Evolutionary conservation across 2,888 invertebrate genomes (phyloP), one percentile per base, ranked within the genome.

Genomic region (Pseudococcus jackbeardsleyi): DNA sequence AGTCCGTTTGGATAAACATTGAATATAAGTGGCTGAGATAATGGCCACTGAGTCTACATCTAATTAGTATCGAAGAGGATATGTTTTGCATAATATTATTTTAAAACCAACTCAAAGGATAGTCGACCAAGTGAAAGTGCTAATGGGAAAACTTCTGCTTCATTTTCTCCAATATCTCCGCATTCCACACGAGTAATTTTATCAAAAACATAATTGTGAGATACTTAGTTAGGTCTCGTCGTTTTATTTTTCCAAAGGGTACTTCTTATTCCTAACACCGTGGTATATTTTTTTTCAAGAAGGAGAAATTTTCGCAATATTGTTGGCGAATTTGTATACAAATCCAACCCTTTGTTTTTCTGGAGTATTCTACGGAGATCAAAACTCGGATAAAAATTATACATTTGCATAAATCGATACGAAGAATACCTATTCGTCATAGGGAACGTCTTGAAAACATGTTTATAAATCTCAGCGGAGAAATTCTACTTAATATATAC

Each of bases 121-220:
- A 64, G 42, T 64, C 86, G 86, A 22, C 86, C 22, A 86, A 59
- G 86, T 86, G 86, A 59, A 68, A 86, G 26, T 86, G 86, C 17
- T 86, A 86, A 86, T 86, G 86, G 86, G 86, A 86, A 86, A 86
- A 86, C 86, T 86, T 86, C 54, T 86, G 86, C 86, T 86, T 50
- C 86, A 86, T 86, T 86, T 86, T 86, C 86, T 86, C 54, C 64
- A 86, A 68, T 86, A 86, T 86, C 86, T 86, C 33, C 54, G 54
- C 42, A 68, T 86, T 86, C 86, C 86, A 42, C 86, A 46, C 68
- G 64, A 86, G 64, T 64, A 54, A 86, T 86, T 86, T 68, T 68
- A 64, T 39, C 86, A 64, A 64, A 64, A 64, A 64, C 64, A 64
- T 64, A 64, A 64, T 64, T 64, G 64, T 22, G 19, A 64, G 64